phyloP scores from a whole-genome alignment of 2,113 vertebrate species.

The Benitochromis conjunctus region DNA sequence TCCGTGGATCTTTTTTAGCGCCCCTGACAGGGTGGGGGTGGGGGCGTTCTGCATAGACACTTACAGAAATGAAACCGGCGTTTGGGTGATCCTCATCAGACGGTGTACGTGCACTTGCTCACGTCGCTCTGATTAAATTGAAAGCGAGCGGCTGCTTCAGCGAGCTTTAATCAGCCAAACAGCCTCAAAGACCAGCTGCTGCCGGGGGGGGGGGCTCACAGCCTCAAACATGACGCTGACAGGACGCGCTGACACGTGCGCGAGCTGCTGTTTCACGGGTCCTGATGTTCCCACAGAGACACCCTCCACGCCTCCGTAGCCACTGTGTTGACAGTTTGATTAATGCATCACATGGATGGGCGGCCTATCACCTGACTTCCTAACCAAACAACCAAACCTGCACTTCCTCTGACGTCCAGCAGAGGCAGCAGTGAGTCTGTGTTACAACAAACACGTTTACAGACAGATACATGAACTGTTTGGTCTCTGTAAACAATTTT shows the following conservation, averaged over 20 bases:
- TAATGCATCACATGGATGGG: background rate
- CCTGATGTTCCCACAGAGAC: background rate
- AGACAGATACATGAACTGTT: background rate
- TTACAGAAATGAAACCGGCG: background rate
- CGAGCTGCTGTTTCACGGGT: background rate
- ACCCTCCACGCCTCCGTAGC: background rate
- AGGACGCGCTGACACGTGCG: background rate
- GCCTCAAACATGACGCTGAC: background rate
- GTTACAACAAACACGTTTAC: background rate
- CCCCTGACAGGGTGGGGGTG: background rate
- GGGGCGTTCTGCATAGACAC: background rate
- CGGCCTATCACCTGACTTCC: background rate
- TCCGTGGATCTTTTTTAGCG: background rate
- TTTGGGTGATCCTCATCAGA: background rate
- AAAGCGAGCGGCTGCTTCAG: background rate
- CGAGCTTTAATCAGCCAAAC: background rate
- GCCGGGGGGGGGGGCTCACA: background rate
- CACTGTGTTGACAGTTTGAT: background rate
- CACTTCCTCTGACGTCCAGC: background rate
- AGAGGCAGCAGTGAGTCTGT: background rate
- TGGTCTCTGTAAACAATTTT: background rate
- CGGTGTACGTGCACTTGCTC: background rate
- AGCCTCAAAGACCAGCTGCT: background rate
- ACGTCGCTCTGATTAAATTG: background rate
- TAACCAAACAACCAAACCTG: background rate